These are phyloP conservation scores for Thrips palmi DNA, from an alignment of 1,140 invertebrate species.

Conservation along the genomic window DNA sequence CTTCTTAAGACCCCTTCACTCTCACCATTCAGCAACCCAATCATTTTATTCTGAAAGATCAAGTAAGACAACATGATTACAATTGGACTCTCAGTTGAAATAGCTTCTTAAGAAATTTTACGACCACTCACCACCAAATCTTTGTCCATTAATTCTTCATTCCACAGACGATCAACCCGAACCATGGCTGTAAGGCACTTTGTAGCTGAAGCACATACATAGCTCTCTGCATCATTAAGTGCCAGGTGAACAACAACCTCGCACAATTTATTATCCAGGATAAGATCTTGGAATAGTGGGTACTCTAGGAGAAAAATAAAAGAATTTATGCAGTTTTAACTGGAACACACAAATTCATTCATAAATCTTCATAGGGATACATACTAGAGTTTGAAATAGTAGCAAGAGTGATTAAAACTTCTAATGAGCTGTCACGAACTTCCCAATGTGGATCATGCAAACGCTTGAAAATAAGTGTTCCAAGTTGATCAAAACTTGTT, in stretches of 20 bases:
- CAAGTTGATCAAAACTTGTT: slow-evolving; percentile 39
- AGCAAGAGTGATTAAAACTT: slow-evolving; percentile 45
- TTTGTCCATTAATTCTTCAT: no score
- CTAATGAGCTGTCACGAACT: slow-evolving; percentile 49
- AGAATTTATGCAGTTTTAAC: slow-evolving; percentile 1
- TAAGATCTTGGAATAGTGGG: slow-evolving; percentile 51
- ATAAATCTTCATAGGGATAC: slow-evolving; percentile 15
- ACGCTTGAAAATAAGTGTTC: slow-evolving; percentile 41
- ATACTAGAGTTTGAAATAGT: slow-evolving; percentile 47
- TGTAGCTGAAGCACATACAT: slow-evolving; percentile 50
- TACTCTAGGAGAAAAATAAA: slow-evolving; percentile 35
- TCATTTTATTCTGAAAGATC: slow-evolving; percentile 36
- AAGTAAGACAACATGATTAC: slow-evolving; percentile 8
- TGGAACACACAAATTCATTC: slow-evolving; percentile 3
- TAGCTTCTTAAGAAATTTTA: no score
- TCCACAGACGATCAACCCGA: no score
- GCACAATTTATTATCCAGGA: slow-evolving; percentile 42
- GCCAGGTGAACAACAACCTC: slow-evolving; percentile 40
- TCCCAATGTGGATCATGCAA: slow-evolving; percentile 54
- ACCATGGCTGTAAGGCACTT: slow-evolving; percentile 44
- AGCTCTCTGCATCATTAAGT: slow-evolving; percentile 44
- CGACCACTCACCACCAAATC: no score
- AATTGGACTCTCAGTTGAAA: no score
- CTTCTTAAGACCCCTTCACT: slow-evolving; percentile 53
- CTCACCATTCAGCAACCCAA: slow-evolving; percentile 40